phyloP scores from a whole-genome alignment of 1,140 invertebrate genomes.

The Zophobas atratus region DNA sequence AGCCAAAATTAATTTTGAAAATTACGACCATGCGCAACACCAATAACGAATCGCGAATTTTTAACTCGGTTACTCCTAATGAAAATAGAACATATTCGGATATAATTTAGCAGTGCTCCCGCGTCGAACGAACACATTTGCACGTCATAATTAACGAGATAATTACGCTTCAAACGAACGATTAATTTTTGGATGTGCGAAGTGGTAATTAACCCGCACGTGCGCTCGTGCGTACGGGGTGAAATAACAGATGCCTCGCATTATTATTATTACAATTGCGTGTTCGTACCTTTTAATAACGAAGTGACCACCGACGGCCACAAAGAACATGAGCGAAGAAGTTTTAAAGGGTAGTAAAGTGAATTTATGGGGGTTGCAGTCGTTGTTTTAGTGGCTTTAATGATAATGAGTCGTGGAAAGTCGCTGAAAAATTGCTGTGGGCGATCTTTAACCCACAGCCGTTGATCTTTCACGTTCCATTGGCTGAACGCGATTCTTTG shows the following conservation, averaged over 20 bases:
- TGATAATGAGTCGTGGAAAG: slow-evolving; percentile 13
- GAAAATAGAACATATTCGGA: too few relatives aligned
- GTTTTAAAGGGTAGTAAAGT: neutral
- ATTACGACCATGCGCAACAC: neutral
- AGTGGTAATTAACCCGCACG: neutral
- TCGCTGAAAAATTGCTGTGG: slow-evolving; percentile 1
- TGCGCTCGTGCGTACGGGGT: neutral
- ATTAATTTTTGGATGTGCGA: neutral
- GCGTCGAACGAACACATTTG: neutral
- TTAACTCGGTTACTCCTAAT: too few relatives aligned
- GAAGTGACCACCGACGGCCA: neutral
- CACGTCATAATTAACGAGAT: neutral
- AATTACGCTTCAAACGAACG: neutral
- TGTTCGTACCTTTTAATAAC: slow-evolving; percentile 2
- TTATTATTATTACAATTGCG: neutral
- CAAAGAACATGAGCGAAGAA: neutral
- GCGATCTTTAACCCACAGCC: neutral
- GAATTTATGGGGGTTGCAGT: slow-evolving; percentile 16
- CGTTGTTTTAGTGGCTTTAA: slow-evolving; percentile 5
- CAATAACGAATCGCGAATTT: too few relatives aligned
- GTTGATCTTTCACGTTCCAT: slow-evolving; percentile 14
- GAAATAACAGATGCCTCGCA: too few relatives aligned
- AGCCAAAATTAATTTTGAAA: neutral
- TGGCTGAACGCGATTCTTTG: neutral
- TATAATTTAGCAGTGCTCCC: too few relatives aligned